Evolutionary conservation across 2,797 vertebrate species (phyloP).

Genomic region (Pristis pectinata): DNA sequence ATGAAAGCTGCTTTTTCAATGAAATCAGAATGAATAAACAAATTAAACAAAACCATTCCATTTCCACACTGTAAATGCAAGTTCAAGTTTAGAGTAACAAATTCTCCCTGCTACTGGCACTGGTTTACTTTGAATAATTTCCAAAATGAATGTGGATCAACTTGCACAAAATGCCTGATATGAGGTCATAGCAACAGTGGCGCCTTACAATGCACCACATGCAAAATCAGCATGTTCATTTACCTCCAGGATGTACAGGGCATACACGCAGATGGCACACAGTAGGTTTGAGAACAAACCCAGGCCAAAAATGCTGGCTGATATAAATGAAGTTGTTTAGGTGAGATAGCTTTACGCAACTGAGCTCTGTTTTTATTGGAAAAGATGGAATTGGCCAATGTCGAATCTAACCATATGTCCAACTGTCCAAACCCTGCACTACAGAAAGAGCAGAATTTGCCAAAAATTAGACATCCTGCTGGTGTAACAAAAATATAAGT

Average conservation of each 20-base stretch:
- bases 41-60: background rate
- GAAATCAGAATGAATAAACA: constrained; percentile 28
- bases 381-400: background rate
- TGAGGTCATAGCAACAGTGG: background rate
- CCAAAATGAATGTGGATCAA: constrained; percentile 25
- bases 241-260: background rate
- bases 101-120: background rate
- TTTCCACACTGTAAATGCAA: background rate
- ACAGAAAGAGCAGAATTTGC: background rate
- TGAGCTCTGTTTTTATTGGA: background rate
- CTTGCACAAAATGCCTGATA: background rate
- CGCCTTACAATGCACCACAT: constrained; percentile 13
- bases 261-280: background rate
- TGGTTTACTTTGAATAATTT: constrained; percentile 16
- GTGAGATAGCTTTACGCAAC: background rate
- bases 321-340: constrained; percentile 25
- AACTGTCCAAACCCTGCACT: background rate
- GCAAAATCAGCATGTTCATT: constrained; percentile 25
- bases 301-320: background rate
- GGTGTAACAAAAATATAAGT: background rate
- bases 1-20: background rate
- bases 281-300: constrained; percentile 19
- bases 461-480: background rate
- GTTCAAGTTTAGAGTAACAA: background rate
- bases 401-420: background rate